Percentiles rank a stretch among this genome's conserved stretches.
These are phyloP conservation scores for Castor canadensis DNA, from an alignment of 2,113 vertebrate genomes.

Conservation along the genomic window DNA sequence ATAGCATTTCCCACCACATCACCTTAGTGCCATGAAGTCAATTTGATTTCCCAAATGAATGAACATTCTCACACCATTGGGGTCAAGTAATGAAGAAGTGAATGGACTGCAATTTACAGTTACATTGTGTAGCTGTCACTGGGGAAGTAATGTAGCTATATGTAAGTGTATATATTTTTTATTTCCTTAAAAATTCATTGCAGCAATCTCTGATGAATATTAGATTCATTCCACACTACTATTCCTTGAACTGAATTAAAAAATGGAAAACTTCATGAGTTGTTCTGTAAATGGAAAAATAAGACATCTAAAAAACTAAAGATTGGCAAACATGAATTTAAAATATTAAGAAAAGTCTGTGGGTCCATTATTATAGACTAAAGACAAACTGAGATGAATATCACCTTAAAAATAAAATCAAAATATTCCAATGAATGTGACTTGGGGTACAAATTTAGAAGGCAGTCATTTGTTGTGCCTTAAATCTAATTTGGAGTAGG, in stretches of 20 bases:
- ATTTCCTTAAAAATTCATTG: conserved; percentile 6
- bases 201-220: conserved; percentile 33
- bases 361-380: not conserved
- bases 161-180: not conserved
- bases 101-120: conserved; percentile 57
- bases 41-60: conserved; percentile 74
- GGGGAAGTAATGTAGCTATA: not conserved
- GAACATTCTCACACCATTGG: conserved; percentile 57
- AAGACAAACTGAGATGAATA: not conserved
- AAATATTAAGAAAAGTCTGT: not conserved
- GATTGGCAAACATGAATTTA: not conserved
- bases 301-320: not conserved
- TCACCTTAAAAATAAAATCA: not conserved
- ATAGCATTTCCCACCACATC: conserved; percentile 50
- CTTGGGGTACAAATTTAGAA: not conserved
- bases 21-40: conserved; percentile 37
- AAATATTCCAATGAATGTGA: not conserved
- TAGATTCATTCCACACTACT: not conserved
- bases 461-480: not conserved
- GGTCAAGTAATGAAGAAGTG: conserved; percentile 23
- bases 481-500: not conserved
- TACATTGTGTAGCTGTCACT: conserved; percentile 40
- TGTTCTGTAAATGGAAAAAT: not conserved
- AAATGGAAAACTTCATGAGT: not conserved
- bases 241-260: not conserved